These are phyloP conservation scores for Ceramica pisi DNA, from an alignment of 2,888 invertebrate species.

Conservation along the genomic window DNA sequence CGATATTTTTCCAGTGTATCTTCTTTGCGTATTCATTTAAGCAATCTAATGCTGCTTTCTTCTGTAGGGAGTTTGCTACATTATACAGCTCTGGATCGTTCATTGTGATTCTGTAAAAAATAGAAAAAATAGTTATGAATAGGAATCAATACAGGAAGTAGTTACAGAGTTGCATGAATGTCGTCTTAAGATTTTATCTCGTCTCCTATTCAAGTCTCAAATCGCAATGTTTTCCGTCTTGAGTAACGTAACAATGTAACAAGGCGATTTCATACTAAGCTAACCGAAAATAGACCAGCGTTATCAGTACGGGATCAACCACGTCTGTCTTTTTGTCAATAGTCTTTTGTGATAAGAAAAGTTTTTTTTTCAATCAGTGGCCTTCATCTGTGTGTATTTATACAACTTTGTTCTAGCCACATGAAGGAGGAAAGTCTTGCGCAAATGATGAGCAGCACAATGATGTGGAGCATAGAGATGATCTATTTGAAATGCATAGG, in stretches of 20 bases:
- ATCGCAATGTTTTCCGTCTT: conserved; percentile 69
- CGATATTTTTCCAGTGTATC: conserved; percentile 89
- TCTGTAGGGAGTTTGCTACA: conserved; percentile 92
- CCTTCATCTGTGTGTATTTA: conserved; percentile 81
- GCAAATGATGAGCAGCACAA: conserved; percentile 50
- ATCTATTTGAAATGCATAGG: conserved; percentile 49
- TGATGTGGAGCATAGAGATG: conserved; percentile 15
- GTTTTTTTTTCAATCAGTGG: conserved; percentile 75
- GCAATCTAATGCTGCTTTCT: conserved; percentile 87
- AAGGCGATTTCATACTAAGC: conserved; percentile 74
- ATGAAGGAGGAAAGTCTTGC: conserved; percentile 59
- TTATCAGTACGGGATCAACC: conserved; percentile 77
- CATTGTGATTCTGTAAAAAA: conserved; percentile 62
- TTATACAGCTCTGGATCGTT: conserved; percentile 93
- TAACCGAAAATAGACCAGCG: conserved; percentile 78
- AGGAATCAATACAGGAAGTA: conserved; percentile 36
- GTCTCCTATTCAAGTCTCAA: conserved; percentile 29
- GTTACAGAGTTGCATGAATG: conserved; percentile 20
- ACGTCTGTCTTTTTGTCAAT: conserved; percentile 75
- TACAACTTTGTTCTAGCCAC: conserved; percentile 63
- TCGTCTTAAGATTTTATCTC: conserved; percentile 36
- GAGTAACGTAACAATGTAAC: conserved; percentile 73
- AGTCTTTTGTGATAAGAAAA: conserved; percentile 73
- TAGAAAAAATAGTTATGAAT: not conserved
- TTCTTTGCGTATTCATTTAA: conserved; percentile 91